Evolutionary conservation across 2,888 invertebrate species (phyloP), one percentile per base, ranked within the genome.

Genomic region (Eilema caniola): DNA sequence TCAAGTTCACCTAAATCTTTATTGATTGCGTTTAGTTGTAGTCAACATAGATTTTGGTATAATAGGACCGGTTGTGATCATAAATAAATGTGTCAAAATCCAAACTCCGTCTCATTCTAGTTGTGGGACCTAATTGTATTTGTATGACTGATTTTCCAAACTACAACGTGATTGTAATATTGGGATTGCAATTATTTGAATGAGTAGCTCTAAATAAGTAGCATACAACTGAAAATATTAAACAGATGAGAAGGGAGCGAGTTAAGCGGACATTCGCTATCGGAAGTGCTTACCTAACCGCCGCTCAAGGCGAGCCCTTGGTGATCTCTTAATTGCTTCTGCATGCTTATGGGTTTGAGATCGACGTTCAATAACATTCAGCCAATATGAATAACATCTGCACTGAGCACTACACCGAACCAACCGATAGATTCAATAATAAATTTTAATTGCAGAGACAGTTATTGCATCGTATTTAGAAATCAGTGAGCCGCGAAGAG

Each of bases 231-330:
- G 69, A 69, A 80, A 81, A 87, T 85, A 81, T 78, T 83, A 74
- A 83, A 81, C 84, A 82, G 83, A 86, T 83, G 84, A 60, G 59
- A 24, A 66, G 66, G 66, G 59, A 88, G 73, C 79, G 74, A 77
- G 69, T 77, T 77, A 80, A 69, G 76, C 79, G 78, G 77, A 77
- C 78, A 74, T 78, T 83, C 77, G 77, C 76, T 76, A 72, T 79
- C 78, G 73, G 75, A 81, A 82, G 83, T 79, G 80, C 87, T 90
- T 86, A 86, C 88, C 86, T 83, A 90, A 90, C 85, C 80, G 76
- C 84, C 83, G 84, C 85, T 88, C 87, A 87, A 89, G 89, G 90
- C 86, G 79, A 86, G 82, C 85, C 85, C 83, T 85, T 80, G 77
- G 83, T 83, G 80, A 81, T 82, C 74, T 82, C 80, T 83, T 82